Evolutionary conservation across 2,797 vertebrate species (phyloP), one percentile per base, ranked within the genome.

Genomic region (Salarias fasciatus): DNA sequence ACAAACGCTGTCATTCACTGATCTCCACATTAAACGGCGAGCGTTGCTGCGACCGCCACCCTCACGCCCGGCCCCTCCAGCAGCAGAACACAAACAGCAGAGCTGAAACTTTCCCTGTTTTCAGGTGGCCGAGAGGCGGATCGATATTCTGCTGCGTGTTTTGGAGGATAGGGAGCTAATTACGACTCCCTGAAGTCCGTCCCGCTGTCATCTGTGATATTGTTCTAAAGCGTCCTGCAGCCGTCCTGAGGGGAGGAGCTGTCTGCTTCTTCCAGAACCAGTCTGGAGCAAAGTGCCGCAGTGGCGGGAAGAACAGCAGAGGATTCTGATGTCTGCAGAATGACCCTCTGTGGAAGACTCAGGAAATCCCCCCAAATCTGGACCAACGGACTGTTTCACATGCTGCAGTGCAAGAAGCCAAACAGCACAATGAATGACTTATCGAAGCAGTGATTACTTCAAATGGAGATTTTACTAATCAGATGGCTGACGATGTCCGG

Each of bases 1-100:
- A 64, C 41, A 79, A 57, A 80, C 74, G 65, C 66, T 81, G 65
- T 68, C 65, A 73, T 63, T 79, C 72, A 68, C 60, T 83, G 74
- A 82, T 77, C 72, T 47, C 53, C 64, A 52, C 49, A 51, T 83
- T 59, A 63, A 46, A 54, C 57, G 60, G 46, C 11, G 31, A 53
- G 50, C 5, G n/a, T n/a, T n/a, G 18, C 18, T 24, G n/a, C 18
- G 18, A 24, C 24, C 18, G 8, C 47, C 68, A 60, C 58, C 55
- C 73, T 63, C 57, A 69, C 59, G 84, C 68, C 61, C 43, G 18
- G 14, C 47, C 55, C 35, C 50, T 44, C 11, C 58, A 68, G 69
- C 61, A 60, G 63, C 46, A 6, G 37, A 67, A 57, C 1, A n/a
- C n/a, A n/a, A 53, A 37, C 3, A 44, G 5, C 3, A 28, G 24